phyloP scores from a whole-genome alignment of 2,113 vertebrate species.

The Machaerirhynchus nigripectus region DNA sequence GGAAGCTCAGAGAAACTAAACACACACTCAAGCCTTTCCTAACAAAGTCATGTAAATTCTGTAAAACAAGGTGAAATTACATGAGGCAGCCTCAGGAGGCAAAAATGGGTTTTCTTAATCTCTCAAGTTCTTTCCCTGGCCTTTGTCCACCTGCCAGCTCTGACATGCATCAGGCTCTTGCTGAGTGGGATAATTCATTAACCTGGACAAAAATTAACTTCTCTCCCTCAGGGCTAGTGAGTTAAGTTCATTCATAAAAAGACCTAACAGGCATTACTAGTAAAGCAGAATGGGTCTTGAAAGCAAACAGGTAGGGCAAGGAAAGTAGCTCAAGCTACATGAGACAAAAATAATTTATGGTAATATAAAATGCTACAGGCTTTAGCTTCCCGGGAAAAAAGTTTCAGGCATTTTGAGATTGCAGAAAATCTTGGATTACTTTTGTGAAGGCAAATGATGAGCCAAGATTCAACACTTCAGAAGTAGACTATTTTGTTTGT shows the following conservation, averaged over 20 bases:
- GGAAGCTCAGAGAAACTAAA: neutral
- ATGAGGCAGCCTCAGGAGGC: neutral
- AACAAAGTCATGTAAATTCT: neutral
- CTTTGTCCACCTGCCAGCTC: neutral
- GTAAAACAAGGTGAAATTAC: neutral
- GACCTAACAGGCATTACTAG: neutral
- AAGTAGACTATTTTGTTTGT: neutral
- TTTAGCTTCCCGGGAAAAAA: neutral
- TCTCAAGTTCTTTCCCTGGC: neutral
- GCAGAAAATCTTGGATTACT: neutral
- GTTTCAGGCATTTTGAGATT: neutral
- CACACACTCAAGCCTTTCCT: neutral
- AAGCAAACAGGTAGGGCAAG: neutral
- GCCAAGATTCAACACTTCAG: neutral
- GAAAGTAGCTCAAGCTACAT: neutral
- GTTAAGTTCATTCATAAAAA: neutral
- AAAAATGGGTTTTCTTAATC: neutral
- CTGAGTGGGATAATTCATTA: conserved; percentile 9
- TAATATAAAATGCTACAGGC: neutral
- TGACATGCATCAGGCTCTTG: neutral
- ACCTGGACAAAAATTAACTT: neutral
- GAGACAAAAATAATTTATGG: neutral
- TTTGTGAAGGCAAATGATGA: neutral
- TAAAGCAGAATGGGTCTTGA: neutral
- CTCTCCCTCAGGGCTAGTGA: neutral